Evolutionary conservation across 2,113 vertebrate species (phyloP).

Genomic region (Nerophis lumbriciformis): DNA sequence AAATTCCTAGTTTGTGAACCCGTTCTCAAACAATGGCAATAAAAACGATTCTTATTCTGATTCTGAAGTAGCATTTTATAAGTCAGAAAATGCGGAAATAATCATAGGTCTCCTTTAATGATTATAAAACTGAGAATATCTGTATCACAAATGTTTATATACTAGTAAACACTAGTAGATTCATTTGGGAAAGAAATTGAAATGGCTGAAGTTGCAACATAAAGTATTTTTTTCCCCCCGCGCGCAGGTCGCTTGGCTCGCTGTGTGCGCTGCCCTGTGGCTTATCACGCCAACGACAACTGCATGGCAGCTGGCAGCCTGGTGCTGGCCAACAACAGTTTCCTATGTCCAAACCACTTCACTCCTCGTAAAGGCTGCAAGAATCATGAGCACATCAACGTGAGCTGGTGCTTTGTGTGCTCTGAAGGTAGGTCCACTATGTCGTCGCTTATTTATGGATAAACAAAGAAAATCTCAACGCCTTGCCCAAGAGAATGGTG

Average conservation of each 20-base stretch:
- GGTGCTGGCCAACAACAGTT: constrained; percentile 93
- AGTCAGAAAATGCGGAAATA: too few species aligned
- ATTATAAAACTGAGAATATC: too few species aligned
- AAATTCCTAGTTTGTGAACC: too few species aligned
- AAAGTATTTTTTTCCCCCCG: background rate
- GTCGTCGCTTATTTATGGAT: background rate
- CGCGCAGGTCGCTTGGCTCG: constrained; percentile 87
- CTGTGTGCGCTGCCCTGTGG: constrained; percentile 96
- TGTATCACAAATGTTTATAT: too few species aligned
- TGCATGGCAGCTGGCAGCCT: constrained; percentile 94
- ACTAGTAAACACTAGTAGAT: too few species aligned
- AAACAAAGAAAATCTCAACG: background rate
- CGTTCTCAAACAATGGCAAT: too few species aligned
- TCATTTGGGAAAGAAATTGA: too few species aligned
- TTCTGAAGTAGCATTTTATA: too few species aligned
- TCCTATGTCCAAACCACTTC: constrained; percentile 98
- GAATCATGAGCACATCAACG: constrained; percentile 97
- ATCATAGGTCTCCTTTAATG: too few species aligned
- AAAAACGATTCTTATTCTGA: too few species aligned
- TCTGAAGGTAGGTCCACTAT: constrained; percentile 83
- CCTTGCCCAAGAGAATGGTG: background rate
- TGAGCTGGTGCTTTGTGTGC: constrained; percentile 99
- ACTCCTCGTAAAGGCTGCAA: constrained; percentile 88
- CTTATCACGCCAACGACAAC: constrained; percentile 94
- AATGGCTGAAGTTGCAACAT: too few species aligned